Base-by-base conservation (phyloP, 2,888 invertebrate genomes). In the Globia sparganii region DNA sequence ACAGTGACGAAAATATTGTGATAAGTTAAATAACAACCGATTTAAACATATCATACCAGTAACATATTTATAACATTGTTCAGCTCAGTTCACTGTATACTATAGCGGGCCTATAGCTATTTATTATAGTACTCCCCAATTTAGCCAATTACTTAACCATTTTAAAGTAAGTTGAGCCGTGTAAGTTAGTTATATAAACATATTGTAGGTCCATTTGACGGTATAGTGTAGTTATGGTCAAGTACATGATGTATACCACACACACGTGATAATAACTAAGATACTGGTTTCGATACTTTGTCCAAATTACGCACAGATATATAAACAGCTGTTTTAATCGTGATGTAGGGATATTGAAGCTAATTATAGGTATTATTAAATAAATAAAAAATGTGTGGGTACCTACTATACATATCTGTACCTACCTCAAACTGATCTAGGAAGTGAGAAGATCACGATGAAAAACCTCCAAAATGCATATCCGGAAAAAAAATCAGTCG, bases 1-100 rank as follows among this genome's bases (percentile, higher is more conserved):
- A 76, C 58, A 67, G 66, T 15, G 43, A 58, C 34, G 79, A 75
- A 84, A 79, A 72, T 79, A 77, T 74, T 77, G 72, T 77, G 59
- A 69, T 43, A 64, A 62, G 65, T 64, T 78, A 13, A 13, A 49
- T 31, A 66, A 65, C 37, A 78, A 53, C 25, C 21, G 66, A n/a
- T 78, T 66, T 73, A 11, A 34, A 3, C 5, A 62, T 34, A 21
- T 21, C 21, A 43, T 28, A n/a, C n/a, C n/a, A n/a, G n/a, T n/a
- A n/a, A n/a, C n/a, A n/a, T n/a, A n/a, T n/a, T n/a, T n/a, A n/a
- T n/a, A n/a, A n/a, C n/a, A n/a, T n/a, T n/a, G n/a, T n/a, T n/a
- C n/a, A n/a, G n/a, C n/a, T n/a, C n/a, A n/a, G n/a, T n/a, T n/a
- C n/a, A n/a, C n/a, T n/a, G n/a, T n/a, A n/a, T n/a, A n/a, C n/a